A percentile compares a stretch with the other conserved stretches of the same genome.
These are phyloP conservation scores for Enteromius unitaeniatus DNA, from an alignment of 2,797 vertebrate genomes.

Conservation along the genomic window DNA sequence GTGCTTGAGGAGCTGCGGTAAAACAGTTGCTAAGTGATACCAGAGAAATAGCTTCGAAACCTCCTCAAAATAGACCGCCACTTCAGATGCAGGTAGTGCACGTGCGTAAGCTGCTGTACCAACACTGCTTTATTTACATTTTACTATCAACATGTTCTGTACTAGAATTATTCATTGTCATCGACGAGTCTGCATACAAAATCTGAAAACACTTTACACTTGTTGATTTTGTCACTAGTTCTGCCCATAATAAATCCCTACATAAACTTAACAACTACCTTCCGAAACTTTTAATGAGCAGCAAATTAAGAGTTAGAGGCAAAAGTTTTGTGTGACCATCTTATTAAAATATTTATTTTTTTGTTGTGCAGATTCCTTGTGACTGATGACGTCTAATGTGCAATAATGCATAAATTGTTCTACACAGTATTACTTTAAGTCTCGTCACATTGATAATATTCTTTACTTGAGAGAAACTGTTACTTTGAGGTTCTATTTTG, in stretches of 20 bases:
- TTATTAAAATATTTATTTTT: neutral
- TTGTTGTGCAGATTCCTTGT: neutral
- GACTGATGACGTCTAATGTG: neutral
- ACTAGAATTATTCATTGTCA: neutral
- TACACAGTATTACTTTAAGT: neutral
- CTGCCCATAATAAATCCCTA: too few relatives aligned
- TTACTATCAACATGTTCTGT: neutral
- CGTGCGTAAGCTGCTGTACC: neutral
- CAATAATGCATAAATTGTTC: neutral
- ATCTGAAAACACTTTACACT: neutral
- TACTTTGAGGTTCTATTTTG: neutral
- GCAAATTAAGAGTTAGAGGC: neutral
- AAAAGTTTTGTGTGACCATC: neutral
- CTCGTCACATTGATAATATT: neutral
- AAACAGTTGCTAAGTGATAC: conserved; percentile 73
- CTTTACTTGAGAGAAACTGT: neutral
- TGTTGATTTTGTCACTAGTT: neutral
- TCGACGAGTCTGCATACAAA: neutral
- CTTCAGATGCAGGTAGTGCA: neutral
- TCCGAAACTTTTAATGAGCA: neutral
- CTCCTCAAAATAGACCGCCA: conserved; percentile 2
- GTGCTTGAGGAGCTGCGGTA: conserved; percentile 59
- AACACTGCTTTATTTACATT: neutral
- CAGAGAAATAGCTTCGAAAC: conserved; percentile 17
- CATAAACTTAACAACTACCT: neutral